Conservation (phyloP, 1,140 invertebrate genomes). For the Archivesica marissinica region DNA sequence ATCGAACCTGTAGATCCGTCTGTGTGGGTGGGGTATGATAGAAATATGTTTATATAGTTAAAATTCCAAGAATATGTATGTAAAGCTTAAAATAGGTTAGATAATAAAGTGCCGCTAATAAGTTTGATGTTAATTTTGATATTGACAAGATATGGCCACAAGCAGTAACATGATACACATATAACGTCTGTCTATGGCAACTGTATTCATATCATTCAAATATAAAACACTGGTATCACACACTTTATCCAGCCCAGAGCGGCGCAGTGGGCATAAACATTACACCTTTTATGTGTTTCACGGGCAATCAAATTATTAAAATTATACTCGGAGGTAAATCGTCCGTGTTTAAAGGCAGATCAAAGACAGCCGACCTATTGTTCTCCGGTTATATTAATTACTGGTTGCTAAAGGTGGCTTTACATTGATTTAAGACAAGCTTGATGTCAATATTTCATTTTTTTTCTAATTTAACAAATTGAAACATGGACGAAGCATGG, state of each 20-base stretch:
- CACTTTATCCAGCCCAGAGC: not conserved
- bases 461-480: slow-evolving; percentile 63
- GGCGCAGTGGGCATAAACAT: slow-evolving; percentile 13
- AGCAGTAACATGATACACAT: not conserved
- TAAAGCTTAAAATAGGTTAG: no score
- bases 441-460: slow-evolving; percentile 60
- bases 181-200: no score
- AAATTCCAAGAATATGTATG: no score
- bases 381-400: slow-evolving; percentile 48
- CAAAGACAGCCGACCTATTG: slow-evolving; percentile 3
- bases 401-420: slow-evolving; percentile 4
- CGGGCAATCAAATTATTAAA: slow-evolving; percentile 59
- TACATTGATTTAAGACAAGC: slow-evolving; percentile 30
- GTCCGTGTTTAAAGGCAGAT: not conserved
- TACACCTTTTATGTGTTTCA: slow-evolving; percentile 49
- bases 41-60: no score
- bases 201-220: not conserved
- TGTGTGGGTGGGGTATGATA: no score
- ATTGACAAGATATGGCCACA: not conserved
- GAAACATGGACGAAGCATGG: slow-evolving; percentile 26
- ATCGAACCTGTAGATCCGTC: no score
- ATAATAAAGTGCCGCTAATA: no score
- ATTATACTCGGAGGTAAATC: slow-evolving; percentile 45
- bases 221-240: not conserved
- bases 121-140: slow-evolving; percentile 13